phyloP scores from a whole-genome alignment of 2,113 vertebrate species.

The Cynopterus brachyotis region DNA sequence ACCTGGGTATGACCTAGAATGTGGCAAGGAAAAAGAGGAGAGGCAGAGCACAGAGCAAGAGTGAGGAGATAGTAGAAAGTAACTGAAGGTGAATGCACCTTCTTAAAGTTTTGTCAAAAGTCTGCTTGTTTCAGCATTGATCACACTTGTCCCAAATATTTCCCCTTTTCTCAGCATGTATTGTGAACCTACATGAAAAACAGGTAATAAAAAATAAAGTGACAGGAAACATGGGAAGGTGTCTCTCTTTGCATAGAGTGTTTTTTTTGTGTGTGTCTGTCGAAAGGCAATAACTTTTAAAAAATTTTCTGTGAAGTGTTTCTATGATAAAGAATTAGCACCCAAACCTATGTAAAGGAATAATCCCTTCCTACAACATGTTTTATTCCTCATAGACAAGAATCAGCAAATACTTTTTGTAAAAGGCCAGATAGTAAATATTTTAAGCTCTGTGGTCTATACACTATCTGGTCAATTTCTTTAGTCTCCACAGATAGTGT shows the following conservation, averaged over 20 bases:
- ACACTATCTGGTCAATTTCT: not conserved
- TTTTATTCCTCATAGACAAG: not conserved
- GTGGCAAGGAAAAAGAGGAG: not conserved
- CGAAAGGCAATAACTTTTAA: slow-evolving; percentile 1
- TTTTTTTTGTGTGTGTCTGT: too few species aligned
- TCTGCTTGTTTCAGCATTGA: not conserved
- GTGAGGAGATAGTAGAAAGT: not conserved
- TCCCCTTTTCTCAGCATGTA: not conserved
- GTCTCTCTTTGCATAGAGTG: slow-evolving; percentile 14
- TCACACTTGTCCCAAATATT: not conserved
- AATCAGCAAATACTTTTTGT: not conserved
- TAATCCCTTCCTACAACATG: not conserved
- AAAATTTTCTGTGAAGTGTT: not conserved
- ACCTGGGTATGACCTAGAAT: not conserved
- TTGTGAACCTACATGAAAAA: not conserved
- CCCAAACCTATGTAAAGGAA: not conserved
- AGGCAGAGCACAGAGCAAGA: not conserved
- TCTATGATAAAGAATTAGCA: not conserved
- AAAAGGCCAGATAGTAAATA: not conserved
- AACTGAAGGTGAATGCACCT: not conserved
- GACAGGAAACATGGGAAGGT: not conserved
- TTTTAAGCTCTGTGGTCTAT: not conserved
- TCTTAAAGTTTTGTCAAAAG: not conserved
- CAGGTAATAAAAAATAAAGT: not conserved
- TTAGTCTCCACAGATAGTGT: not conserved